Evolutionary conservation across 2,888 invertebrate species (phyloP), one percentile per base, ranked within the genome.

Genomic region (Sarcophaga caerulescens): DNA sequence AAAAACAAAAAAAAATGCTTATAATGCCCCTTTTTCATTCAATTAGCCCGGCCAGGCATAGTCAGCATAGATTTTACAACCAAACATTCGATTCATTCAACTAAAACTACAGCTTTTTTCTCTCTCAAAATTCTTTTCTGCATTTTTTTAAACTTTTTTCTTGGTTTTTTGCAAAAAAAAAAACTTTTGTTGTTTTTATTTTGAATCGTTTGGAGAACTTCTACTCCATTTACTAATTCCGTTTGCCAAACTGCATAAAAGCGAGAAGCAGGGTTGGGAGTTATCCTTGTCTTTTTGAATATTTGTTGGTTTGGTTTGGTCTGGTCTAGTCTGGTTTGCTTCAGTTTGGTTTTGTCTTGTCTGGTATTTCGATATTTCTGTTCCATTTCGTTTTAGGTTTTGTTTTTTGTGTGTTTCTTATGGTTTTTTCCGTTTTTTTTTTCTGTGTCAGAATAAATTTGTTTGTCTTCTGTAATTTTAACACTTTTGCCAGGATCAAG

Each of bases 21-120:
- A 23, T 73, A 81, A 85, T 71, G 57, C 12, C 71, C 35, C 52
- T 80, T 71, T 85, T 82, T 76, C 52, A 83, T 83, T 85, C 85
- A 85, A 85, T 85, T 83, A 85, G 85, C 75, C 80, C 17, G 71
- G 75, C 66, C 75, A 76, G 62, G 52, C 76, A 65, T 78, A 85
- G 44, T 69, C 69, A 69, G 75, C 35, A 65, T 59, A 60, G 47
- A 77, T 68, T 80, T 71, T 47, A 68, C 77, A 19, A 63, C 59
- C 45, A 60, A 73, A 35, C 35, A 35, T 35, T 35, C 23, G 47
- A 52, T 14, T 17, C 52, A 52, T 14, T 17, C 52, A 52, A 52
- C 52, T 52, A 52, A 14, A 52, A 25, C 68, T 68, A 2, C 14
- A 62, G 62, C 23, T 73, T 21, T 21, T 71, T 59, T 35, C 8